These are phyloP conservation scores for Hylomyscus alleni DNA, from an alignment of 2,797 vertebrate species.

Conservation along the genomic window DNA sequence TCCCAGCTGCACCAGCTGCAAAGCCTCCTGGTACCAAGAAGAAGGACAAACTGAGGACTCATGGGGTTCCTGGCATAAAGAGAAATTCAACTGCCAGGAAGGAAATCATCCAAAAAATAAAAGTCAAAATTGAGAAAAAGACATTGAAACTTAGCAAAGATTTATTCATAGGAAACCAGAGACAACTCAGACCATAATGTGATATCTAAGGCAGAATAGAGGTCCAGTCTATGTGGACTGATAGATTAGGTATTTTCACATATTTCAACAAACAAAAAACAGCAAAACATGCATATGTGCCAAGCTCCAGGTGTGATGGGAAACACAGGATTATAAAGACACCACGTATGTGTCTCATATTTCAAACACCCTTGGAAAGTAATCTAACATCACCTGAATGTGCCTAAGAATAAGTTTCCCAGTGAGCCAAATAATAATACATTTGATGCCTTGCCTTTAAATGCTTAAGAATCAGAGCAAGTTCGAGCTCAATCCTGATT, in stretches of 20 bases:
- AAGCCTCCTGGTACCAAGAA: conserved; percentile 49
- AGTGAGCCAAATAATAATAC: background rate
- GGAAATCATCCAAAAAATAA: background rate
- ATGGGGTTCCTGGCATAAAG: conserved; percentile 61
- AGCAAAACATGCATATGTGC: background rate
- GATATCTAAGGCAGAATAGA: background rate
- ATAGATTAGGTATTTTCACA: background rate
- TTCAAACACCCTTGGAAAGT: background rate
- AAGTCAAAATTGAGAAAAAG: conserved; percentile 52
- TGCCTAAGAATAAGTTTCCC: background rate
- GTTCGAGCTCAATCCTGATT: background rate
- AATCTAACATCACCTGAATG: background rate
- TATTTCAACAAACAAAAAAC: background rate
- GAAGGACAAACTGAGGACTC: conserved; percentile 51
- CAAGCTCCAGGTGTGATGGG: background rate
- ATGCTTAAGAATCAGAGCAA: conserved; percentile 58
- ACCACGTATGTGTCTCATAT: background rate
- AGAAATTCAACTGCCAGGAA: conserved; percentile 52
- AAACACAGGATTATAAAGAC: background rate
- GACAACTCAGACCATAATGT: background rate
- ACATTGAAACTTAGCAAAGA: conserved; percentile 62
- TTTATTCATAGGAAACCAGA: background rate
- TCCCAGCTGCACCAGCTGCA: conserved; percentile 80
- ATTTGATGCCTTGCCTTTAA: conserved; percentile 1
- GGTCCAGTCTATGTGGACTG: background rate